Base-by-base conservation (phyloP, 2,888 invertebrate genomes). In the Aleiodes leptofemur region DNA sequence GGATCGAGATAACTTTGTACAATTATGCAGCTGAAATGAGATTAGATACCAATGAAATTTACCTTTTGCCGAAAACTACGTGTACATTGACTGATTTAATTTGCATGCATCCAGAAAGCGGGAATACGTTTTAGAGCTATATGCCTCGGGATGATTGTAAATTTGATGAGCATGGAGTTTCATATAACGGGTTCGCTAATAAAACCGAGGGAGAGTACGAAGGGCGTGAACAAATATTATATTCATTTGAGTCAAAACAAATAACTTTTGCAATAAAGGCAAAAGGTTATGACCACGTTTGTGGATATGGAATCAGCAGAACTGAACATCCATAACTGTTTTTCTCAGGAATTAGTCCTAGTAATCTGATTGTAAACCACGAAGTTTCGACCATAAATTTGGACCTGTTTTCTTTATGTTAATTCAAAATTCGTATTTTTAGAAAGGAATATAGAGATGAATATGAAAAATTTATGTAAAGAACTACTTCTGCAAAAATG, bases 251-350 rank as follows among this genome's bases (percentile, higher is more conserved):
- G 43, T 14, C 55, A 14, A 14, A 72, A 4, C 53, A 77, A 9
- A 76, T 76, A 9, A 79, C 77, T 9, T 81, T 79, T 72, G 75
- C 77, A 5, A n/a, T 73, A 13, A 34, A 34, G 23, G 59, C 48
- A 57, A 57, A 34, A 56, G 38, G 48, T 34, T 34, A 34, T 4
- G 34, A 53, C 31, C 23, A 57, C 9, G 13, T 77, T 38, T 79
- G 79, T 23, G 78, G 77, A n/a, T 77, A 76, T 13, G 57, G 50
- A 56, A 29, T 77, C 14, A 74, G 1, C 34, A 34, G 34, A 34
- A 4, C 34, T 34, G 34, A 34, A 34, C 34, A 34, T 34, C 34
- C 34, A 34, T 2, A 34, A 34, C 3, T 34, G 34, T 34, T 34
- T 34, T 34, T 34, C 34, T 34, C 3, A 34, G 34, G 3, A 34